phyloP scores from a whole-genome alignment of 1,140 invertebrate species.

The Cyrtorhinus lividipennis region DNA sequence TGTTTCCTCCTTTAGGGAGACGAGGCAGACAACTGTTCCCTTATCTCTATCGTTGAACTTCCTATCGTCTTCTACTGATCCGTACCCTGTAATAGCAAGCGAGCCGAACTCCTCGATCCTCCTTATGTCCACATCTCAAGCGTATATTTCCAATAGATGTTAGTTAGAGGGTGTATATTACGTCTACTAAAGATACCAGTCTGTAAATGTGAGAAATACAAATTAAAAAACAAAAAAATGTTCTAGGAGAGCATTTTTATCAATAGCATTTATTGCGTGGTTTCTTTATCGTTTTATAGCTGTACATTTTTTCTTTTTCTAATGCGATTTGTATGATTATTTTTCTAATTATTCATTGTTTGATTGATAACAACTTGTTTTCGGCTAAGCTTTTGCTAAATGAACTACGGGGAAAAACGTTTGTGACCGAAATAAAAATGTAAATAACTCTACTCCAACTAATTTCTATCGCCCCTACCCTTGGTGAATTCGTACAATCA shows the following conservation, averaged over 20 bases:
- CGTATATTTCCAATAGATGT: not conserved
- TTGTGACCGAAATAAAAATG: not conserved
- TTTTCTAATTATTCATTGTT: not conserved
- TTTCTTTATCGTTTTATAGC: not conserved
- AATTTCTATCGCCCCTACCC: too few species aligned
- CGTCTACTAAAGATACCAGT: not conserved
- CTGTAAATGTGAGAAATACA: too few species aligned
- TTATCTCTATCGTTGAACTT: too few species aligned
- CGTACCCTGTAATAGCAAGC: too few species aligned
- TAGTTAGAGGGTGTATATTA: not conserved
- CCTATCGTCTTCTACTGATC: too few species aligned
- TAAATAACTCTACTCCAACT: not conserved
- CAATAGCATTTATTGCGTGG: not conserved
- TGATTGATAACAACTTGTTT: too few species aligned
- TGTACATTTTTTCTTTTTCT: not conserved
- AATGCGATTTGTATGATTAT: not conserved
- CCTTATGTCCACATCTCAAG: too few species aligned
- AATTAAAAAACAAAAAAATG: too few species aligned
- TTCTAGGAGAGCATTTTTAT: not conserved
- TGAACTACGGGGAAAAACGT: not conserved
- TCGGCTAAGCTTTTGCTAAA: not conserved
- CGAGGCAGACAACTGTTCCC: too few species aligned
- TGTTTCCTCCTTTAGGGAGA: too few species aligned
- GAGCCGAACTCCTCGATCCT: too few species aligned
- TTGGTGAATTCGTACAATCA: too few species aligned